Evolutionary conservation across 2,888 invertebrate species (phyloP).

Genomic region (Hoplodrina ambigua): DNA sequence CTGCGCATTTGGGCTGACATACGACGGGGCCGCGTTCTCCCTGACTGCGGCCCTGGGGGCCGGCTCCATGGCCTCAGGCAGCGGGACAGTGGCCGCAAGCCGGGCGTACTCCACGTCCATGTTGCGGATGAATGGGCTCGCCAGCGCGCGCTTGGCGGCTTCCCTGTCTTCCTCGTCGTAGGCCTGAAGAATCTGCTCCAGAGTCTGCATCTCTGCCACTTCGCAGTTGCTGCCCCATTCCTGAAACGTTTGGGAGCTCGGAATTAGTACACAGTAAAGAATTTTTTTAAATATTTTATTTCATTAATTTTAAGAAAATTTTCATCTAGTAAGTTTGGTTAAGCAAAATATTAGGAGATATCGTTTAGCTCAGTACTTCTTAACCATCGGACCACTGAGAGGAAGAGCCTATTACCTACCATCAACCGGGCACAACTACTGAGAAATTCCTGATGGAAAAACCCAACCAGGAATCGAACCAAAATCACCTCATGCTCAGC

Average conservation of each 20-base stretch:
- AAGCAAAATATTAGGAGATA: too few species aligned
- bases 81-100: slow-evolving; percentile 75
- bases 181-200: slow-evolving; percentile 94
- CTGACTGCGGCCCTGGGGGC: slow-evolving; percentile 91
- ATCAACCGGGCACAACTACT: too few species aligned
- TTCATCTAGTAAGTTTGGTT: too few species aligned
- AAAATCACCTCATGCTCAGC: too few species aligned
- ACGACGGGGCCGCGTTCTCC: slow-evolving; percentile 93
- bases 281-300: too few species aligned
- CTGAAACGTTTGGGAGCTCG: slow-evolving; percentile 56
- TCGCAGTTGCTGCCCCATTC: slow-evolving; percentile 97
- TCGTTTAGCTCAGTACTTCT: too few species aligned
- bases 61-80: slow-evolving; percentile 80
- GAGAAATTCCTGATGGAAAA: too few species aligned
- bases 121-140: slow-evolving; percentile 96
- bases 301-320: too few species aligned
- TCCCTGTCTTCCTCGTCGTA: slow-evolving; percentile 97
- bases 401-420: too few species aligned
- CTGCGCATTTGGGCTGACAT: slow-evolving; percentile 79
- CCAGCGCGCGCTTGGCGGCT: slow-evolving; percentile 93
- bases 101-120: slow-evolving; percentile 98
- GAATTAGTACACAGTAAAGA: background rate
- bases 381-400: too few species aligned
- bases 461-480: too few species aligned
- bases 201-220: slow-evolving; percentile 94